Base-by-base conservation (phyloP, 2,888 invertebrate species). In the Leucoma salicis region DNA sequence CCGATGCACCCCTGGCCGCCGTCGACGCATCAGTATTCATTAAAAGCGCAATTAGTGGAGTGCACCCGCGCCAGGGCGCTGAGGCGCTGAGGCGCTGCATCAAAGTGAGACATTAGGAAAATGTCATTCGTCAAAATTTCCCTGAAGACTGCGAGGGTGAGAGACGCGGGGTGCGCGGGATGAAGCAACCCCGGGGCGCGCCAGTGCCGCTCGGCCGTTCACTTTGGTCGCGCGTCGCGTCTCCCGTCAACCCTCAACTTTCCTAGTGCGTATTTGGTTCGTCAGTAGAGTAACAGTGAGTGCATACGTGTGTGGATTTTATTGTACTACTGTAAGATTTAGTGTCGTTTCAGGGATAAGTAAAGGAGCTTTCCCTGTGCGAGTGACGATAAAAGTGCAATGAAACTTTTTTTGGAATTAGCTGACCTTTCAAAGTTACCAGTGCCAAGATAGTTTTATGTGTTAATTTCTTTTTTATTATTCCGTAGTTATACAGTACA, bases 51-150 rank as follows among this genome's bases (percentile, higher is more conserved):
- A 82, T 82, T 79, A 82, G 80, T 63, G 71, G 74, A 80, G 78
- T 82, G 82, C 16, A 3, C 3, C 16, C 3, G 16, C 16, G 16
- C 16, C 16, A 3, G 16, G 3, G 16, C 3, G 54, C 56, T 60
- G 56, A 55, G 57, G 46, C 47, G 46, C 46, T 49, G 62, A 57
- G 59, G 51, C 67, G 49, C 64, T 67, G 65, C n/a, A 7, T 64
- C 70, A 63, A 74, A 74, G 70, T 70, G 71, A 70, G 70, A 74
- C 77, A 70, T 77, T 75, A 74, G 75, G 74, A 70, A 75, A 76
- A 80, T 80, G 80, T 79, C 78, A 76, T 80, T 80, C 82, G 79
- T 81, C 82, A 80, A 78, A 78, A 78, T 80, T 79, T 82, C 79
- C 79, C 78, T 65, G 70, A 78, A 78, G 82, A 78, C 65, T 64